These are phyloP conservation scores for Pherbina coryleti DNA, from an alignment of 2,888 invertebrate species.

Conservation along the genomic window DNA sequence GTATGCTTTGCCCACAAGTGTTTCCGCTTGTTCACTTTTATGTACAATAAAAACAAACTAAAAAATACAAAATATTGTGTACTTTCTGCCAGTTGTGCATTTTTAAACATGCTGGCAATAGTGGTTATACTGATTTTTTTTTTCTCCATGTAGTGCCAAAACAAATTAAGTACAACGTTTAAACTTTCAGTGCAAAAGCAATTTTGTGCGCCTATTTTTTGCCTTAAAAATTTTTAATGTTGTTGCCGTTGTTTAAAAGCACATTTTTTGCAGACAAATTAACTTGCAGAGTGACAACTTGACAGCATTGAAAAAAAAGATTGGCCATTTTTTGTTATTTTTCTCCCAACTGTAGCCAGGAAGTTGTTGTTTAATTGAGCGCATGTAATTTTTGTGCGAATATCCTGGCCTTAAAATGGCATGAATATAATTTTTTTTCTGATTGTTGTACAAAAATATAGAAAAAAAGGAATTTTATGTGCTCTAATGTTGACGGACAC, in stretches of 20 bases:
- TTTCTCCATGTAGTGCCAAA: too few species aligned
- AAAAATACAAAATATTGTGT: too few species aligned
- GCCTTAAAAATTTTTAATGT: neutral
- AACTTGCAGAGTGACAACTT: constrained; percentile 26
- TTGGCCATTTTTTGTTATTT: neutral
- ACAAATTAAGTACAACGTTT: too few species aligned
- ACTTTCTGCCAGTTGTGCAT: too few species aligned
- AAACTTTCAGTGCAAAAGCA: too few species aligned
- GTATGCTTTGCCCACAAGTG: too few species aligned
- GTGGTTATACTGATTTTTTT: too few species aligned
- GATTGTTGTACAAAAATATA: neutral
- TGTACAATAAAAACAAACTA: too few species aligned
- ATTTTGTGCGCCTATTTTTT: neutral
- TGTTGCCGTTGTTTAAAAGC: neutral
- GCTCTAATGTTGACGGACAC: neutral
- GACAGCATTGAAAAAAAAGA: neutral
- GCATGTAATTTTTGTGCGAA: constrained; percentile 28
- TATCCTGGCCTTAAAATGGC: constrained; percentile 15
- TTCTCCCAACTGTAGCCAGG: constrained; percentile 2
- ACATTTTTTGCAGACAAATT: neutral
- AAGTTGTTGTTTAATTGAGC: constrained; percentile 34
- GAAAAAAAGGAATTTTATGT: neutral
- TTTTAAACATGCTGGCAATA: too few species aligned
- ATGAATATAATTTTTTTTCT: neutral
- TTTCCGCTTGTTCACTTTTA: too few species aligned